Conservation (phyloP, 1,140 invertebrate genomes). For the Drosophila hydei region DNA sequence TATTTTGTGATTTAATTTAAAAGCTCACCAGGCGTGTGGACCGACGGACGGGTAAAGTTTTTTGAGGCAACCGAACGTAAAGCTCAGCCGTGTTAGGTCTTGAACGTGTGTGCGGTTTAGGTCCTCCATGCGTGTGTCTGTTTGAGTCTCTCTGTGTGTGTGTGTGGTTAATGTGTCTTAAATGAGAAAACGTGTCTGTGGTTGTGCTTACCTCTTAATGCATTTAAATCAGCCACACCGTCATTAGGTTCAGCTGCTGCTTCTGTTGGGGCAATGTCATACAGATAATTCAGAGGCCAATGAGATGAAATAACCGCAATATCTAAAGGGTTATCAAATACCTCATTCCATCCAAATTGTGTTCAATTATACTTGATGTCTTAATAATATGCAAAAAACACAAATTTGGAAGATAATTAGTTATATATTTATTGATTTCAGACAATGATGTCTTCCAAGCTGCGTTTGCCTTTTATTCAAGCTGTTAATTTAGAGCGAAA, state of each 20-base stretch:
- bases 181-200: constrained; percentile 69
- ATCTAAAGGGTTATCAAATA: constrained; percentile 5
- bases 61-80: constrained; percentile 22
- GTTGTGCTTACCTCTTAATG: constrained; percentile 39
- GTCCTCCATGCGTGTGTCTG: constrained; percentile 8
- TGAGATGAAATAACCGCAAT: constrained; percentile 1
- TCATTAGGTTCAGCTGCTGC: constrained; percentile 40
- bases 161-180: constrained; percentile 62
- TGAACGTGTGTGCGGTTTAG: constrained; percentile 33
- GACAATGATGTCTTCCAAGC: too few relatives aligned
- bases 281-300: constrained; percentile 27
- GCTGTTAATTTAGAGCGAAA: background rate
- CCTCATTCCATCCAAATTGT: constrained; percentile 13
- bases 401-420: too few relatives aligned
- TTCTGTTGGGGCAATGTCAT: constrained; percentile 6
- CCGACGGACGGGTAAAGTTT: constrained; percentile 16
- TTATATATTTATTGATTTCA: too few relatives aligned
- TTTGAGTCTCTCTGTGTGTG: constrained; percentile 3
- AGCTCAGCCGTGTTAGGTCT: constrained; percentile 25
- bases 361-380: background rate
- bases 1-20: constrained; percentile 82
- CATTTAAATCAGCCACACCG: constrained; percentile 37
- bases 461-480: background rate
- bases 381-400: too few relatives aligned
- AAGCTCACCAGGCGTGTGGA: constrained; percentile 50